Percentiles rank a stretch among this genome's conserved stretches.
phyloP scores from a whole-genome alignment of 2,113 vertebrate genomes.

The Scomber colias region DNA sequence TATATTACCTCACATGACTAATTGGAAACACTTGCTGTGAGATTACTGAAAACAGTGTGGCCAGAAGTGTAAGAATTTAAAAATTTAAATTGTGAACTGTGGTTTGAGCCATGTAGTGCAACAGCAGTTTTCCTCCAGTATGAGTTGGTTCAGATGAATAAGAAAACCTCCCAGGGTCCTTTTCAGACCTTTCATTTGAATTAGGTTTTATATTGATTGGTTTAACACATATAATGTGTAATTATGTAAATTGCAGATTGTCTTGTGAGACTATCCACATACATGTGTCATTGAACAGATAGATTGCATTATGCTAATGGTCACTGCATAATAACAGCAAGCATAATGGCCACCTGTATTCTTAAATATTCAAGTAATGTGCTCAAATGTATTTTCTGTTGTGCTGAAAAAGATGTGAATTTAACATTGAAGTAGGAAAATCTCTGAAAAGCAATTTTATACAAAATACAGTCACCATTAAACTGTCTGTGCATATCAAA shows the following conservation, averaged over 20 bases:
- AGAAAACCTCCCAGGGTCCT: background rate
- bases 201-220: conserved; percentile 1
- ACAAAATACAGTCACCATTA: conserved; percentile 6
- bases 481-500: background rate
- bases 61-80: background rate
- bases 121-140: background rate
- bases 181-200: background rate
- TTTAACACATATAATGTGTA: conserved; percentile 10
- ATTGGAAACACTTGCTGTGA: background rate
- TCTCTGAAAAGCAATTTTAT: background rate
- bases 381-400: conserved; percentile 1
- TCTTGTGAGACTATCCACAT: background rate
- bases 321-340: background rate
- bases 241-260: conserved; percentile 2
- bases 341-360: background rate
- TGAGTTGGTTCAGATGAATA: background rate
- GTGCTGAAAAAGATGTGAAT: background rate
- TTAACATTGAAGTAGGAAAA: background rate
- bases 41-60: background rate
- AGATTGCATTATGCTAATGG: background rate
- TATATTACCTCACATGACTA: too few relatives aligned
- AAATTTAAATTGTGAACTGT: too few relatives aligned
- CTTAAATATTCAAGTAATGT: background rate
- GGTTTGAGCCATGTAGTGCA: background rate
- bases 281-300: background rate